Evolutionary conservation across 2,888 invertebrate genomes (phyloP).

Genomic region (Zygogramma bicolorata): DNA sequence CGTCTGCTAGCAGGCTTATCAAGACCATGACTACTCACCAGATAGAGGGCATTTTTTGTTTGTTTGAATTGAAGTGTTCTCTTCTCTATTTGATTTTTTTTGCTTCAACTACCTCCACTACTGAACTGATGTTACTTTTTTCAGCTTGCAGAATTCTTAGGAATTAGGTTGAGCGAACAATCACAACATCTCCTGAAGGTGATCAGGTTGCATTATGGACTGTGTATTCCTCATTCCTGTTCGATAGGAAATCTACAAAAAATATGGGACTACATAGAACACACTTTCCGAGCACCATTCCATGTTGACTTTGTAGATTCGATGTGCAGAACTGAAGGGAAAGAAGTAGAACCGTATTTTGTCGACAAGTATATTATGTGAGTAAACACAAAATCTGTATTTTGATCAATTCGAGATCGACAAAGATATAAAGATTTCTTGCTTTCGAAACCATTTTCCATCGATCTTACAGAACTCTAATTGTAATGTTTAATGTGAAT

Average conservation of each 20-base stretch:
- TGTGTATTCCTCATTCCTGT: slow-evolving; percentile 51
- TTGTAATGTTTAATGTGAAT: too few species aligned
- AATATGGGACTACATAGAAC: slow-evolving; percentile 50
- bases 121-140: too few species aligned
- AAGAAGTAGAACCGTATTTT: slow-evolving; percentile 35
- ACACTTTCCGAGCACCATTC: slow-evolving; percentile 44
- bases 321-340: slow-evolving; percentile 45
- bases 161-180: slow-evolving; percentile 26
- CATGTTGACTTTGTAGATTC: slow-evolving; percentile 42
- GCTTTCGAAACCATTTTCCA: too few species aligned
- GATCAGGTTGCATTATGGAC: slow-evolving; percentile 42
- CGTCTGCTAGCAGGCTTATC: too few species aligned
- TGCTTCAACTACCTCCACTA: too few species aligned
- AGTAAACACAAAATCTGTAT: background rate
- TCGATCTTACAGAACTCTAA: too few species aligned
- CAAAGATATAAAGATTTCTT: too few species aligned
- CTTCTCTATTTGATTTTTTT: too few species aligned
- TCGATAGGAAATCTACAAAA: slow-evolving; percentile 46
- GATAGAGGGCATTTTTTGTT: too few species aligned
- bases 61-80: too few species aligned
- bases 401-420: background rate
- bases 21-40: too few species aligned
- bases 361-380: slow-evolving; percentile 38
- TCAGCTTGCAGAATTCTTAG: slow-evolving; percentile 30
- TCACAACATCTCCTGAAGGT: slow-evolving; percentile 23